phyloP scores from a whole-genome alignment of 2,113 vertebrate genomes.

The Chaetura pelagica region DNA sequence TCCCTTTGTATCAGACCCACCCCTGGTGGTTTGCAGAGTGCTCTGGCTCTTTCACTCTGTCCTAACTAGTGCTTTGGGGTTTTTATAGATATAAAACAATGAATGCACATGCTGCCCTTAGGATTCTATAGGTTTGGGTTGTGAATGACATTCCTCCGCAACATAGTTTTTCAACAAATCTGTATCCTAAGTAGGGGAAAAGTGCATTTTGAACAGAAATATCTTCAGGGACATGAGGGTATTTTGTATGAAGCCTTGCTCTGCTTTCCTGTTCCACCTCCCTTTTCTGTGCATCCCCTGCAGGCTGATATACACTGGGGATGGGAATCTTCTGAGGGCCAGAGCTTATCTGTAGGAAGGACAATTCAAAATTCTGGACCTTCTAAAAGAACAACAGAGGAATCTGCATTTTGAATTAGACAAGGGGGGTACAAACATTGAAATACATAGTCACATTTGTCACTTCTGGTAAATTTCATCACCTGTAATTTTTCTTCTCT shows the following conservation, averaged over 20 bases:
- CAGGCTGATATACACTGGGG: background rate
- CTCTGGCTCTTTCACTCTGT: background rate
- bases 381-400: background rate
- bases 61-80: background rate
- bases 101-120: background rate
- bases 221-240: background rate
- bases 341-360: background rate
- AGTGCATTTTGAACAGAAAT: background rate
- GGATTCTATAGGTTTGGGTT: background rate
- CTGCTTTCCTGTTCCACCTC: background rate
- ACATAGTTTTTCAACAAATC: background rate
- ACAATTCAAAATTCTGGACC: background rate
- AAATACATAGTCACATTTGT: background rate
- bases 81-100: background rate
- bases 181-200: background rate
- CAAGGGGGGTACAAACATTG: background rate
- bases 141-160: background rate
- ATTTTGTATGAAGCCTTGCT: background rate
- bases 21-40: background rate
- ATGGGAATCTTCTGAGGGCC: accelerated
- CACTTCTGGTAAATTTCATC: background rate
- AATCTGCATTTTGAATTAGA: background rate
- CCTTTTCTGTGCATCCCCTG: accelerated
- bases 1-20: background rate
- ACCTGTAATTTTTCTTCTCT: slow-evolving; percentile 16